Percentiles rank a stretch among this genome's conserved stretches.
phyloP scores from a whole-genome alignment of 2,797 vertebrate genomes.

The Dryobates pubescens region DNA sequence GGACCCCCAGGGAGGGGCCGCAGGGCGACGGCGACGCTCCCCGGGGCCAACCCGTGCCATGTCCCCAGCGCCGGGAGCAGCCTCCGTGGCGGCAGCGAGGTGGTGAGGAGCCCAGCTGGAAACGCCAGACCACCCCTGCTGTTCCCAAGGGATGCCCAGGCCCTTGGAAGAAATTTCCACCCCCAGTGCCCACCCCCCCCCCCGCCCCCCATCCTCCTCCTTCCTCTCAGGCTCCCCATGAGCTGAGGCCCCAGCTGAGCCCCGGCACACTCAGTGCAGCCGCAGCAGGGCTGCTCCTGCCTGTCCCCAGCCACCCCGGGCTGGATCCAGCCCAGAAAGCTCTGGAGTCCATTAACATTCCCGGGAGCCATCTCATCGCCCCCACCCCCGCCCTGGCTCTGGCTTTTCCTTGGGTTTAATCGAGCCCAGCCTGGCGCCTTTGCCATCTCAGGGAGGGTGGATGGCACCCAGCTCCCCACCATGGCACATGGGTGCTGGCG shows the following conservation, averaged over 20 bases:
- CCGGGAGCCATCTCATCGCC: constrained; percentile 44
- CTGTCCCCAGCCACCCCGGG: neutral
- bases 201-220: neutral
- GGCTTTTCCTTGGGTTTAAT: constrained; percentile 48
- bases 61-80: neutral
- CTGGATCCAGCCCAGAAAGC: constrained; percentile 8
- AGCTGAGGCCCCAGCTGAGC: neutral
- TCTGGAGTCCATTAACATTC: constrained; percentile 59
- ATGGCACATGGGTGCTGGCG: neutral
- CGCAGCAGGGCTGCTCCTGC: neutral
- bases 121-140: neutral
- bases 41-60: neutral
- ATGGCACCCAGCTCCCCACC: neutral
- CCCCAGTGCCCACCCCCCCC: too few species aligned
- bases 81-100: neutral
- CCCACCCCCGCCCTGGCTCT: constrained; percentile 45
- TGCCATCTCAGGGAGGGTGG: neutral
- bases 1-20: fast-evolving
- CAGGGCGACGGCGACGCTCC: fast-evolving
- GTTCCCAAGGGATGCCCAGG: constrained; percentile 6
- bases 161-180: neutral
- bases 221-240: neutral
- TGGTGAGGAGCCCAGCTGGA: neutral
- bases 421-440: constrained; percentile 59
- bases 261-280: neutral